phyloP scores from a whole-genome alignment of 2,113 vertebrate species.

The Danionella cerebrum region DNA sequence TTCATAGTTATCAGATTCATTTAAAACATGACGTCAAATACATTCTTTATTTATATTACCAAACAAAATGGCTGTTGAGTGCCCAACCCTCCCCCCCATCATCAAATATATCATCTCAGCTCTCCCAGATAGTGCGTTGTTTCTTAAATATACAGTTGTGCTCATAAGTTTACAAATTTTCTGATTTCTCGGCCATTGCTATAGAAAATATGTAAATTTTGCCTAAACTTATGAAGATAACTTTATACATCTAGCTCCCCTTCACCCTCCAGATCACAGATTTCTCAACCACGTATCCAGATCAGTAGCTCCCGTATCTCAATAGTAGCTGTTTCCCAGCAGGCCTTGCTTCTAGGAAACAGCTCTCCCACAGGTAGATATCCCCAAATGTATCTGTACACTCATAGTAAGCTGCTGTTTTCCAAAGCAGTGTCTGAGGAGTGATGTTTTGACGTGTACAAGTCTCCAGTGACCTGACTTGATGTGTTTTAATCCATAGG shows the following conservation, averaged over 20 bases:
- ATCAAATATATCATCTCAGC: too few species aligned
- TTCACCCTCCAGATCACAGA: slow-evolving; percentile 63
- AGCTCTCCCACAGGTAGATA: slow-evolving; percentile 83
- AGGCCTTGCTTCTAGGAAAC: slow-evolving; percentile 85
- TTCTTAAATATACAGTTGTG: too few species aligned
- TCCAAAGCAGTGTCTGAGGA: not conserved
- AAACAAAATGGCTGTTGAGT: too few species aligned
- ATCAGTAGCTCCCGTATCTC: slow-evolving; percentile 75
- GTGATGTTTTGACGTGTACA: not conserved
- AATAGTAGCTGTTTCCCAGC: slow-evolving; percentile 73
- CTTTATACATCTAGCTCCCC: too few species aligned
- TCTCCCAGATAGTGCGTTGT: too few species aligned
- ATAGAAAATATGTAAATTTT: not conserved
- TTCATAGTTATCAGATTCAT: too few species aligned
- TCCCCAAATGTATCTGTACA: slow-evolving; percentile 92
- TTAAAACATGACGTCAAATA: too few species aligned
- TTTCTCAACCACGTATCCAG: slow-evolving; percentile 80
- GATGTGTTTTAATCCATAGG: slow-evolving; percentile 54
- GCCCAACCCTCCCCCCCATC: too few species aligned
- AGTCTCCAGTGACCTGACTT: not conserved
- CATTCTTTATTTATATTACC: too few species aligned
- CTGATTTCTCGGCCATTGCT: too few species aligned
- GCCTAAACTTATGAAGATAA: not conserved
- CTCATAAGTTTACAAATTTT: too few species aligned
- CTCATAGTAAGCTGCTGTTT: slow-evolving; percentile 73